phyloP scores from a whole-genome alignment of 2,888 invertebrate genomes.

The Temnothorax unifasciatus region DNA sequence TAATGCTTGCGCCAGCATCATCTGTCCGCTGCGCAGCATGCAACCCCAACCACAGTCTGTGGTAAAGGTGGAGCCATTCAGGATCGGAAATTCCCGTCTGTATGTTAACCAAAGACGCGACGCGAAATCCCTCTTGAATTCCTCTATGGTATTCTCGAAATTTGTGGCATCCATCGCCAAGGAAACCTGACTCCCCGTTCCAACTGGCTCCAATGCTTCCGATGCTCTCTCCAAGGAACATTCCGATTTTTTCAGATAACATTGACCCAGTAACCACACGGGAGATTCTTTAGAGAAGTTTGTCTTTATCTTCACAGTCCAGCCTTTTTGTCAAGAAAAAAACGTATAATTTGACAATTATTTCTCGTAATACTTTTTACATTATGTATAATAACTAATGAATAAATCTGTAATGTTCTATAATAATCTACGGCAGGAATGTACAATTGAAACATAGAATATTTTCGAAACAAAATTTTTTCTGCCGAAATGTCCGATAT shows the following conservation, averaged over 20 bases:
- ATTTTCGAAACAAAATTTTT: background rate
- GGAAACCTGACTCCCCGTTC: conserved; percentile 82
- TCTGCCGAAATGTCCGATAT: conserved; percentile 72
- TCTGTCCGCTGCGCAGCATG: conserved; percentile 95
- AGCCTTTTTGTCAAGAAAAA: conserved; percentile 86
- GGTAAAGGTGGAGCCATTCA: conserved; percentile 93
- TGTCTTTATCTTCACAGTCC: conserved; percentile 93
- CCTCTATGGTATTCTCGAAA: conserved; percentile 90
- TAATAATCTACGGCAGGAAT: background rate
- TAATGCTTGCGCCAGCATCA: conserved; percentile 96
- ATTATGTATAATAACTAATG: background rate
- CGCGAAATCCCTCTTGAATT: conserved; percentile 94
- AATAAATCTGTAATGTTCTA: background rate
- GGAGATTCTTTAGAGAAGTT: conserved; percentile 94
- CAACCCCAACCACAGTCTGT: conserved; percentile 99
- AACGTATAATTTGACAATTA: background rate
- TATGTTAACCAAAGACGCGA: conserved; percentile 96
- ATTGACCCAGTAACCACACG: conserved; percentile 94
- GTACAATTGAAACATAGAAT: background rate
- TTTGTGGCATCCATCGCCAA: conserved; percentile 80
- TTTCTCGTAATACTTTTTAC: background rate
- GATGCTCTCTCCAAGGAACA: conserved; percentile 82
- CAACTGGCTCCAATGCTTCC: conserved; percentile 80
- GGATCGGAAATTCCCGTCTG: conserved; percentile 93
- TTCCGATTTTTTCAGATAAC: conserved; percentile 91